Base-by-base conservation (phyloP, 2,797 vertebrate genomes). In the Pangasius mekongensis region DNA sequence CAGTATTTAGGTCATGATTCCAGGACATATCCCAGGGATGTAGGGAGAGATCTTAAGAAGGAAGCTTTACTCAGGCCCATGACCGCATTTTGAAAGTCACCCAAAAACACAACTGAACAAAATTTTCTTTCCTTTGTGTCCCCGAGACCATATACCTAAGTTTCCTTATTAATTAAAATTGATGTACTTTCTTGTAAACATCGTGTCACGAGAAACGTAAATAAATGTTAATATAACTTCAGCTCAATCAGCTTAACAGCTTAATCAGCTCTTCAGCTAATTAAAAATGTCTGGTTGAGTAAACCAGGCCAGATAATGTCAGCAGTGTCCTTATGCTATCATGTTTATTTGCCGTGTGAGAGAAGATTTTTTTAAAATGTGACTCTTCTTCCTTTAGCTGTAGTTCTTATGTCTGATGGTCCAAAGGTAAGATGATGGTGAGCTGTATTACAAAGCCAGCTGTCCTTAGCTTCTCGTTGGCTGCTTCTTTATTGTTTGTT, bases 1-100 rank as follows among this genome's bases (percentile, higher is more conserved):
- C 64, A 36, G 69, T 84, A 77, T 66, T 73, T 62, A 73, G 47
- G 83, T 84, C 83, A 69, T 36, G 64, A 84, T n/a, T 74, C 54
- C 81, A 83, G 78, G 81, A 87, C 67, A 74, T 47, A 87, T 87
- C 81, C n/a, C 80, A 58, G 80, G 49, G 66, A 83, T 66, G 86
- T 33, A 62, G 73, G 39, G 30, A 73, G 60, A 62, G 64, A 36
- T 69, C 83, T 84, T 84, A 84, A 84, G 83, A 84, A 69, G 64
- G 83, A 84, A 69, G 83, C 83, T 84, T 84, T 84, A 54, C 62
- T 66, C 60, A 30, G 62, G 58, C 36, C 33, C 14, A 49, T 47
- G 39, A 33, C 47, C 18, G 4, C 43, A 30, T 69, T 84, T 30
- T 84, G 47, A 83, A 83, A 49, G 82, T 52, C 27, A 69, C n/a